Conservation (phyloP, 2,888 invertebrate species). For the Hydriomena furcata region DNA sequence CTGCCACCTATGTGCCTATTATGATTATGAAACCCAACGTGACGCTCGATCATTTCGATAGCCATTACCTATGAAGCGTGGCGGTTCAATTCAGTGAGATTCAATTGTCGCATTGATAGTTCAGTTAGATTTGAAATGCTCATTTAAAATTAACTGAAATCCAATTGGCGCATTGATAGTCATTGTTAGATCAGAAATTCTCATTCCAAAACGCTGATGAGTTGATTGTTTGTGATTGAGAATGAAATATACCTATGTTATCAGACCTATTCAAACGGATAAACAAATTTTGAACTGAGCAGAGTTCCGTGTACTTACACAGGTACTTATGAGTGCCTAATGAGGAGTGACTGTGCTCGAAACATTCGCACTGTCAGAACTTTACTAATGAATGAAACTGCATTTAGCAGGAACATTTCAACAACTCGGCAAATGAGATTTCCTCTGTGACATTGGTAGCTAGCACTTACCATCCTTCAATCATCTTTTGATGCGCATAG, state of each 20-base stretch:
- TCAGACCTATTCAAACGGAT: no score
- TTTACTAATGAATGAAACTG: slow-evolving; percentile 22
- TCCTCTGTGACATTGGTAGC: neutral
- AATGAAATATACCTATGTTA: neutral
- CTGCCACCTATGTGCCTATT: slow-evolving; percentile 20
- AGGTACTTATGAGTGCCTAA: slow-evolving; percentile 13
- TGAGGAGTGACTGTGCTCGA: slow-evolving; percentile 23
- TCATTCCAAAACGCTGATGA: slow-evolving; percentile 8
- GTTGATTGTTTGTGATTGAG: slow-evolving; percentile 1
- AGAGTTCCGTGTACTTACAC: slow-evolving; percentile 1
- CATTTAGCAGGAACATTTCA: slow-evolving; percentile 14
- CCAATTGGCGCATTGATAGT: slow-evolving; percentile 4
- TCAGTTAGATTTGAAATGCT: slow-evolving; percentile 15
- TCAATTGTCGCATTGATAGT: slow-evolving; percentile 12
- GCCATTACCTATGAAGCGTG: slow-evolving; percentile 12
- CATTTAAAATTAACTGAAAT: slow-evolving; percentile 7
- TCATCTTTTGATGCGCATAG: no score
- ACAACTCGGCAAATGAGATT: neutral
- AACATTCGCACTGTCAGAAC: slow-evolving; percentile 22
- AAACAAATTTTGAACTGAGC: slow-evolving; percentile 4
- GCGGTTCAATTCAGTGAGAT: slow-evolving; percentile 15
- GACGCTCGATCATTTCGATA: slow-evolving; percentile 21
- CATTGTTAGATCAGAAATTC: slow-evolving; percentile 3
- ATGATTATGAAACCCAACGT: slow-evolving; percentile 36
- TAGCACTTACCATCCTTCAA: no score